Percentiles rank a stretch among this genome's conserved stretches.
These are phyloP conservation scores for Athetis lepigone DNA, from an alignment of 2,888 invertebrate genomes.

Conservation along the genomic window DNA sequence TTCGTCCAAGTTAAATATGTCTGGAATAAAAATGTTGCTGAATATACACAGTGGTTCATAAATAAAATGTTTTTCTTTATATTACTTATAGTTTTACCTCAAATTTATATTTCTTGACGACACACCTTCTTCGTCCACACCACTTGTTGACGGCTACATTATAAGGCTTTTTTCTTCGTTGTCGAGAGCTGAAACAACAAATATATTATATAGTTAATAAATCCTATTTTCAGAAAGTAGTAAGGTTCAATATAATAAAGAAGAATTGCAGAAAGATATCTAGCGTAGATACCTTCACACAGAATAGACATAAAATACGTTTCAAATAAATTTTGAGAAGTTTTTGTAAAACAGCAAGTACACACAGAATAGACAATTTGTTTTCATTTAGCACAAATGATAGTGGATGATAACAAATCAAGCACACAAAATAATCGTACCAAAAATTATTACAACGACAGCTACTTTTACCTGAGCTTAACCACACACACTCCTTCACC, in stretches of 20 bases:
- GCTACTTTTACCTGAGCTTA: conserved; percentile 66
- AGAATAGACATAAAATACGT: background rate
- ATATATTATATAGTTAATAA: too few species aligned
- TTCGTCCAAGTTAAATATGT: conserved; percentile 70
- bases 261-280: background rate
- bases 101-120: conserved; percentile 67
- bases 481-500: conserved; percentile 73
- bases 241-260: background rate
- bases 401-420: too few species aligned
- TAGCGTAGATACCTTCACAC: too few species aligned
- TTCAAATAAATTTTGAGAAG: background rate
- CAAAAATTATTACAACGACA: background rate
- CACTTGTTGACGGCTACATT: conserved; percentile 68
- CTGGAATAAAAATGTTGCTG: too few species aligned
- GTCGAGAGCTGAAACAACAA: conserved; percentile 57
- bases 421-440: too few species aligned
- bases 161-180: conserved; percentile 58
- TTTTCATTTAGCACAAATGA: background rate
- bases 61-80: too few species aligned
- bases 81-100: conserved; percentile 73
- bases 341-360: background rate
- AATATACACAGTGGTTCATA: too few species aligned
- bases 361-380: background rate
- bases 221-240: too few species aligned
- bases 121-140: conserved; percentile 77